A percentile compares a stretch with the other conserved stretches of the same genome.
Conservation (phyloP, 2,888 invertebrate genomes). For the Cybosia mesomella region DNA sequence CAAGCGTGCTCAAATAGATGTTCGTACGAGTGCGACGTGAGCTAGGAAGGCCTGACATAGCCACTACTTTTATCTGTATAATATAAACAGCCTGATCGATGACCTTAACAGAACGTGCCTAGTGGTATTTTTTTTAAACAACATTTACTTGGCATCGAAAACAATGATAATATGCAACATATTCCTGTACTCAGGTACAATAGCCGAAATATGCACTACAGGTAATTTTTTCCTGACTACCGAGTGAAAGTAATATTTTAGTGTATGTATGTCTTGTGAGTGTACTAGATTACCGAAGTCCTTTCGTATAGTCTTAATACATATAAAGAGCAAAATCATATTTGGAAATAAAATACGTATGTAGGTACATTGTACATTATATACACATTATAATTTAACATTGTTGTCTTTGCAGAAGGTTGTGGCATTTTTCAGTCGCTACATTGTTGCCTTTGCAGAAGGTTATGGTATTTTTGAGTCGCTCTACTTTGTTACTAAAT, state of each 20-base stretch:
- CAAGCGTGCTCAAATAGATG: conserved; percentile 2
- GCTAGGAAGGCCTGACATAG: not conserved
- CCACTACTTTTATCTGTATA: conserved; percentile 2
- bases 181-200: not conserved
- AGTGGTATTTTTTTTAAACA: not conserved
- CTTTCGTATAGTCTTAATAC: not conserved
- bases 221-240: too few species aligned
- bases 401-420: too few species aligned
- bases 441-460: not conserved
- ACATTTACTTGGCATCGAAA: not conserved
- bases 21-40: not conserved
- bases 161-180: not conserved
- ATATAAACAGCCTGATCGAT: conserved; percentile 19
- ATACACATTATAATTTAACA: not conserved
- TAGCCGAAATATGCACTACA: too few species aligned
- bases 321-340: not conserved
- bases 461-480: conserved; percentile 9
- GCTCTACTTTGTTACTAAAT: conserved; percentile 21
- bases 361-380: too few species aligned
- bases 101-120: not conserved
- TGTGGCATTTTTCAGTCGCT: too few species aligned
- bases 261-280: not conserved
- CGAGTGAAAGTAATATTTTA: not conserved
- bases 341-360: too few species aligned
- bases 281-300: not conserved